phyloP scores from a whole-genome alignment of 2,113 vertebrate species.

The Phylloscopus trochiloides region DNA sequence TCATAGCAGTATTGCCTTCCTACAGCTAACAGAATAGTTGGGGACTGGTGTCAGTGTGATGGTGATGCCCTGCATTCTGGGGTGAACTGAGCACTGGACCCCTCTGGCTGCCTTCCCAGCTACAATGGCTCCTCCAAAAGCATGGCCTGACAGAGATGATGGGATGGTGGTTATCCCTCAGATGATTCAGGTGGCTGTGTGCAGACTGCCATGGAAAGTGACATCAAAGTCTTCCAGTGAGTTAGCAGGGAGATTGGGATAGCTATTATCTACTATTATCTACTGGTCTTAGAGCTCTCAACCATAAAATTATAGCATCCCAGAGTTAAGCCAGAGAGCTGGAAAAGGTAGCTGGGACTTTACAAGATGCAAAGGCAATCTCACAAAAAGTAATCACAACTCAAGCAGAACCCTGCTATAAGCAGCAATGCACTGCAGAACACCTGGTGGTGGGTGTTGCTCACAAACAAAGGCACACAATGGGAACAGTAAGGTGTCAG shows the following conservation, averaged over 20 bases:
- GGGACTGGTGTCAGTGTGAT: neutral
- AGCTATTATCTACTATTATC: neutral
- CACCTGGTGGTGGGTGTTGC: neutral
- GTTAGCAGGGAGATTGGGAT: neutral
- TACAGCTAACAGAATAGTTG: neutral
- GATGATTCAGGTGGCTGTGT: neutral
- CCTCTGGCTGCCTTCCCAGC: neutral
- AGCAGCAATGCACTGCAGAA: neutral
- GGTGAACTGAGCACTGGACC: neutral
- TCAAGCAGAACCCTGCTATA: neutral
- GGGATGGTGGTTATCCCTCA: neutral
- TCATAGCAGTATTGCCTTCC: neutral
- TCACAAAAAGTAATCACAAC: neutral
- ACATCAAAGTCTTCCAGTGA: neutral
- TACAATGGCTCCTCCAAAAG: neutral
- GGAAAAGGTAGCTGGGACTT: neutral
- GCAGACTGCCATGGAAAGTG: neutral
- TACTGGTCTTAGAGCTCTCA: neutral
- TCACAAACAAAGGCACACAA: neutral
- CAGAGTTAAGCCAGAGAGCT: neutral
- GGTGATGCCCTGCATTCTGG: rapidly evolving
- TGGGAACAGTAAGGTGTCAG: neutral
- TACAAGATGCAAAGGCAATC: neutral
- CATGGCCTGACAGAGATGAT: neutral
- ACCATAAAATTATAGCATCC: neutral